A percentile compares a stretch with the other conserved stretches of the same genome.
Evolutionary conservation across 2,113 vertebrate species (phyloP).

Genomic region (Dipodomys merriami): DNA sequence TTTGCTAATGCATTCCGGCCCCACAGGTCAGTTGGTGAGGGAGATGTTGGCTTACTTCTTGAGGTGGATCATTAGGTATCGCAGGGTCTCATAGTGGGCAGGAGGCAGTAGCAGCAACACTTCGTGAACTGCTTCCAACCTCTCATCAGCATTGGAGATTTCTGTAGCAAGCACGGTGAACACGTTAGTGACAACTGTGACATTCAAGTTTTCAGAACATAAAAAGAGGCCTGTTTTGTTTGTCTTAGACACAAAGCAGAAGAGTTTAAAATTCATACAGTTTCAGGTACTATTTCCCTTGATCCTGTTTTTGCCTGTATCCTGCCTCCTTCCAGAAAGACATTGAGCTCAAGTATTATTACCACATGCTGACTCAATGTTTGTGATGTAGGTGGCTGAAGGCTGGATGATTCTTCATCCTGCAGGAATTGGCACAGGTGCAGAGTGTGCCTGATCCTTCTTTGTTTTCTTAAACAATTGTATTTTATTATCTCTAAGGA

Average conservation of each 20-base stretch:
- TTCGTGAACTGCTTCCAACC: conserved; percentile 96
- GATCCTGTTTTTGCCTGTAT: neutral
- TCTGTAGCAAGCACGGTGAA: conserved; percentile 84
- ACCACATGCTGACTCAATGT: accelerated
- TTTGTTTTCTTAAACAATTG: no score
- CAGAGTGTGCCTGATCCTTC: neutral
- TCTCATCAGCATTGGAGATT: conserved; percentile 91
- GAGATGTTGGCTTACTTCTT: conserved; percentile 90
- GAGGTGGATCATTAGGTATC: conserved; percentile 97
- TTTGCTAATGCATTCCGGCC: neutral
- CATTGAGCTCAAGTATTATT: neutral
- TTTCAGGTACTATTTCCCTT: neutral
- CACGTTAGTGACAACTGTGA: neutral
- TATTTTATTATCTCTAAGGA: no score
- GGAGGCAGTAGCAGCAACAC: conserved; percentile 94
- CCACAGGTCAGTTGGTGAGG: neutral
- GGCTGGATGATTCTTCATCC: neutral
- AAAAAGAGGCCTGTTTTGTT: neutral
- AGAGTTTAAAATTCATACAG: neutral
- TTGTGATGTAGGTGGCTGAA: neutral
- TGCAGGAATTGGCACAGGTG: accelerated
- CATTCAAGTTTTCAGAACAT: neutral
- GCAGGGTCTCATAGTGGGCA: conserved; percentile 96
- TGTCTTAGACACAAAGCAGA: neutral
- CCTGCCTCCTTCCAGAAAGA: neutral